Evolutionary conservation across 1,140 invertebrate species (phyloP), one percentile per base, ranked within the genome.

Genomic region (Micrasema longulum): DNA sequence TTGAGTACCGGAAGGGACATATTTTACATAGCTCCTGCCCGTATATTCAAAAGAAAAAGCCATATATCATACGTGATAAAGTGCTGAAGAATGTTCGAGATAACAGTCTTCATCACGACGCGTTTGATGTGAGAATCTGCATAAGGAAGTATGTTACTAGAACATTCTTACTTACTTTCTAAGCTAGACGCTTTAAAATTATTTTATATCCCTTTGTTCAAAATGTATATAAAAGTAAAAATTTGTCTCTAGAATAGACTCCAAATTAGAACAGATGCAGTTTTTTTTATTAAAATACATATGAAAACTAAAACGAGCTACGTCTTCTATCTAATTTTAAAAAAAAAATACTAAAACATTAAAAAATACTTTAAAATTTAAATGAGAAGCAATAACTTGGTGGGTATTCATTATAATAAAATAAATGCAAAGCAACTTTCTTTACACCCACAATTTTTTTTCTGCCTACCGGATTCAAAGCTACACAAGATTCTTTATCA

Each of bases 41-140:
- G 68, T 70, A 63, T 63, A 41, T 63, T 63, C 68, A 64, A 70
- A 69, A 70, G 68, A 70, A 70, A 70, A 70, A 63, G 57, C 57
- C 68, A 70, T 70, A 70, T 70, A 63, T 70, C 68, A 70, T 63
- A 52, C 68, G 45, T 70, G 68, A 70, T 70, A 70, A 70, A 70
- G 68, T 70, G 68, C 68, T 70, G 38, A 70, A 70, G 68, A 70
- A 70, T 70, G 68, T 70, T 70, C 57, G 26, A 70, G 68, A 70
- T 70, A 70, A 70, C 55, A 70, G 68, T 70, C 45, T 70, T 70
- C 68, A 70, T 70, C 68, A 70, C 55, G 26, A 31, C 26, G 26
- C 26, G 31, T 70, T 70, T 70, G 68, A 70, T 64, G 68, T 45
- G 53, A 47, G 68, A 70, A 36, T 53, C 45, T 70, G 45, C 60